phyloP scores from a whole-genome alignment of 2,113 vertebrate species.

The Vicugna pacos region DNA sequence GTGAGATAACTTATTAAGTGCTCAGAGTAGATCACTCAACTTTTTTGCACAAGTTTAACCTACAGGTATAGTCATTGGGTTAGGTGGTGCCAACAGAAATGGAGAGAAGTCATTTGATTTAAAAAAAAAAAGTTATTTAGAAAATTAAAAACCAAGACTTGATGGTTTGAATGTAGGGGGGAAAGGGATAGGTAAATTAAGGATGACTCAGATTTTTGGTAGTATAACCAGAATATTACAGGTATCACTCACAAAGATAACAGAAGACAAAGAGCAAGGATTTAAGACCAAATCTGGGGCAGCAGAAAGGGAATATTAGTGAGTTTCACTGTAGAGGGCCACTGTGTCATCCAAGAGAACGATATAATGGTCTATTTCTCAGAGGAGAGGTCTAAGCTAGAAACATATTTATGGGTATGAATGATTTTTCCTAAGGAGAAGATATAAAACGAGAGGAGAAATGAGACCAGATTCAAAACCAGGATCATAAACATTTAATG shows the following conservation, averaged over 20 bases:
- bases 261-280: background rate
- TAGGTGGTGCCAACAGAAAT: background rate
- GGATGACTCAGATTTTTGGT: background rate
- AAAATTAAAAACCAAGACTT: background rate
- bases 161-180: background rate
- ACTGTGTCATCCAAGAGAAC: background rate
- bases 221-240: background rate
- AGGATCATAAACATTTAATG: background rate
- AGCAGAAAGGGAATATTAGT: background rate
- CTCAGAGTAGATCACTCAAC: background rate
- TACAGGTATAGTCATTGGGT: background rate
- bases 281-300: background rate
- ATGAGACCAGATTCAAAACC: background rate
- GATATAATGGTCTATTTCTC: background rate
- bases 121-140: background rate
- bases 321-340: background rate
- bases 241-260: background rate
- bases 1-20: too few relatives aligned
- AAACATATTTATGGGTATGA: background rate
- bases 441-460: background rate
- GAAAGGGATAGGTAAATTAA: background rate
- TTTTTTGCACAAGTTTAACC: background rate
- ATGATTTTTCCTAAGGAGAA: background rate
- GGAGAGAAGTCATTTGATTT: background rate
- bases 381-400: background rate